Evolutionary conservation across 2,113 vertebrate genomes (phyloP), one percentile per base, ranked within the genome.

Genomic region (Bos javanicus): DNA sequence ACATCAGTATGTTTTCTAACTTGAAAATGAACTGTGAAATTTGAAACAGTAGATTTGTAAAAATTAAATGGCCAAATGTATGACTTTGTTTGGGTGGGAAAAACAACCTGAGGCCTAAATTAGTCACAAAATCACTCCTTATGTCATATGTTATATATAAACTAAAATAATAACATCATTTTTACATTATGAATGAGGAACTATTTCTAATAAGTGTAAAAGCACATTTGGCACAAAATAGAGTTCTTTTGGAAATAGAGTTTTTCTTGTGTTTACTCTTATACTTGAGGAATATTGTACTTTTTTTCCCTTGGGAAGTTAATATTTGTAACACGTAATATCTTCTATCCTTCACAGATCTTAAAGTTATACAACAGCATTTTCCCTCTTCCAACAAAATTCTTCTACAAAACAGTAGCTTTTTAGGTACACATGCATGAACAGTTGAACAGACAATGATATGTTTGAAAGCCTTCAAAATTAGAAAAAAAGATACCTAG

Each of bases 11-110:
- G 50, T 93, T 82, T 92, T 90, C 52, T 30, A 59, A 87, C 60
- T 91, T 93, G 67, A 89, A 93, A 97, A 95, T 97, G 83, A 97
- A 93, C 71, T 97, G 43, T 95, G 33, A 97, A 97, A 91, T 89
- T 94, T 76, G 23, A 93, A 60, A 84, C 12, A 3, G 28, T 48
- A 64, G 67, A 59, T 93, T 87, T 94, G 9, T 4, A 64, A 97
- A 89, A 89, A 56, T 91, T 74, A 91, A 95, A 28, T 84, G n/a
- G 9, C 30, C 30, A 88, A 57, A 23, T 0, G 4, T 21, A 71
- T 81, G 23, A 87, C 94, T 95, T 25, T 80, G 0, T 36, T n/a
- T 91, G 54, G 17, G 16, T 82, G 12, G 9, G 7, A 39, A 86
- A 78, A 67, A 71, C 9, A 93, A 74, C 5, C 9, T 1, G 28